phyloP scores from a whole-genome alignment of 2,113 vertebrate species.

The Artemisiospiza belli region DNA sequence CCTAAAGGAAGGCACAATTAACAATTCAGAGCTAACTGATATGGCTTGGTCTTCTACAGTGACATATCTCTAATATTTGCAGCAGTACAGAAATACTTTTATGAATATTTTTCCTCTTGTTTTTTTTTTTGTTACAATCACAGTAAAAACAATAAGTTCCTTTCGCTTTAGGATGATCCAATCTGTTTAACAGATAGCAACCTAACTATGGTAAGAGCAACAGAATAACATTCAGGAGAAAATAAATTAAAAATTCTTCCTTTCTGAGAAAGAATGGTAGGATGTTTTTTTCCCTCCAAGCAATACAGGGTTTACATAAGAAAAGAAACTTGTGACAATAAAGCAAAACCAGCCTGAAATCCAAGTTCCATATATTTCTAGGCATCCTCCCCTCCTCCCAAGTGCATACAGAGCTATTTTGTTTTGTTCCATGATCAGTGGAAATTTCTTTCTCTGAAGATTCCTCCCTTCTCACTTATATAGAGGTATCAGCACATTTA shows the following conservation, averaged over 20 bases:
- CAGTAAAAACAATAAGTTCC: neutral
- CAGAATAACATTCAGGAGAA: constrained; percentile 19
- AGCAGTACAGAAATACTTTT: neutral
- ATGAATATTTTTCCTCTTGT: neutral
- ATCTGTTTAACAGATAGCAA: constrained; percentile 47
- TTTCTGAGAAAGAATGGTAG: neutral
- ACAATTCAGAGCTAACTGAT: neutral
- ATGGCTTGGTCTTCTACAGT: neutral
- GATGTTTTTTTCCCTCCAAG: neutral
- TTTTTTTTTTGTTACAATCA: neutral
- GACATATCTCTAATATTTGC: neutral
- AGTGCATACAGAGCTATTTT: neutral
- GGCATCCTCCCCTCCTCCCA: neutral
- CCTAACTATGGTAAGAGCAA: constrained; percentile 21
- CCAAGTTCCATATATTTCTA: neutral
- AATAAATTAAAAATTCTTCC: constrained; percentile 20
- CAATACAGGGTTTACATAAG: neutral
- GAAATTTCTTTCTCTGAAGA: neutral
- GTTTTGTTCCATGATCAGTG: neutral
- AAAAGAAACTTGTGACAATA: neutral
- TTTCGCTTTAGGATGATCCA: constrained; percentile 9
- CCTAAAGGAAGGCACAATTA: neutral
- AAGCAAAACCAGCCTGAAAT: neutral
- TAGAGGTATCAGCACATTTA: neutral
- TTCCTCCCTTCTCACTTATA: neutral